phyloP scores from a whole-genome alignment of 2,888 invertebrate genomes.

The Campopleginae sp. region DNA sequence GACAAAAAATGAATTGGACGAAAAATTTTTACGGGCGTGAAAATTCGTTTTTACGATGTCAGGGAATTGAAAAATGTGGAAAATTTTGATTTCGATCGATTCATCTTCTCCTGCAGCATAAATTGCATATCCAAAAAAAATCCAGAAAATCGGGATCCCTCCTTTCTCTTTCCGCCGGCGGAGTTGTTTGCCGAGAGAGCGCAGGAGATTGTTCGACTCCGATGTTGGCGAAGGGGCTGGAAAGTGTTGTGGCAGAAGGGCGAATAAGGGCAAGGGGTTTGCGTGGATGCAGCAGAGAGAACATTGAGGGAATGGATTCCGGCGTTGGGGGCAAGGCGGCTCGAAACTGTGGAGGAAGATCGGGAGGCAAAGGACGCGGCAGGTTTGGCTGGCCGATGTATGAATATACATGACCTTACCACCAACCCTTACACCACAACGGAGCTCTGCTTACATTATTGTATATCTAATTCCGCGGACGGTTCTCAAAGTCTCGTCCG shows the following conservation, averaged over 20 bases:
- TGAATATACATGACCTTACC: constrained; percentile 84
- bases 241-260: constrained; percentile 79
- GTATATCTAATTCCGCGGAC: constrained; percentile 84
- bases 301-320: constrained; percentile 72
- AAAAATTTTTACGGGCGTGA: neutral
- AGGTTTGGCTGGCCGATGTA: constrained; percentile 79
- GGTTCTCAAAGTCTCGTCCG: constrained; percentile 81
- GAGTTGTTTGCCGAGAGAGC: constrained; percentile 74
- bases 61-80: too few species aligned
- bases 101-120: neutral
- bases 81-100: too few species aligned
- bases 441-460: constrained; percentile 84
- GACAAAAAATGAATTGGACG: neutral
- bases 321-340: constrained; percentile 74
- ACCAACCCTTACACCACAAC: constrained; percentile 83
- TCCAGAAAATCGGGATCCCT: too few species aligned
- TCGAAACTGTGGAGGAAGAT: constrained; percentile 85
- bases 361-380: constrained; percentile 77
- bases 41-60: too few species aligned
- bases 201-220: constrained; percentile 57
- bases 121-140: constrained; percentile 45
- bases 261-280: constrained; percentile 77
- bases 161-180: constrained; percentile 71
- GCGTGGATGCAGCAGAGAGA: constrained; percentile 78
- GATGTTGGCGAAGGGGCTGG: constrained; percentile 81